These are phyloP conservation scores for Philaethria dido DNA, from an alignment of 2,888 invertebrate genomes.

Conservation along the genomic window DNA sequence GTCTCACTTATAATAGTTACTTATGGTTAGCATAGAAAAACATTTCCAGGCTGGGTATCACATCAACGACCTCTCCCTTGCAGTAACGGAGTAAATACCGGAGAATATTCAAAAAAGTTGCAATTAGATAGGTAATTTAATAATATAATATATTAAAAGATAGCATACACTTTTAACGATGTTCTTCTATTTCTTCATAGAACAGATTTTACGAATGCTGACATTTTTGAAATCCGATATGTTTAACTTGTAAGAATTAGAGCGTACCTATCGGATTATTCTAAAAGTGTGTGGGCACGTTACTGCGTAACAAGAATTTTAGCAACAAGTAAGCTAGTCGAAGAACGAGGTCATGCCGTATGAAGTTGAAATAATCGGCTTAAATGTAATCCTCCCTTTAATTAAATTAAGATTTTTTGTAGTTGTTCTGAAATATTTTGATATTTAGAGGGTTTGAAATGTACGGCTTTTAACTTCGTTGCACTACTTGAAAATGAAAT, in stretches of 20 bases:
- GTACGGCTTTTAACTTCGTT: background rate
- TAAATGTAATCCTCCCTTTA: conserved; percentile 59
- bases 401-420: conserved; percentile 55
- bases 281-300: conserved; percentile 14
- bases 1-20: no score
- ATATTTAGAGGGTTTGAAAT: conserved; percentile 7
- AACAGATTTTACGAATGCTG: background rate
- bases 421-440: background rate
- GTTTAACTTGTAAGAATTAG: conserved; percentile 8
- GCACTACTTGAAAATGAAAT: conserved; percentile 11
- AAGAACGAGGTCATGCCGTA: conserved; percentile 49
- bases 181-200: background rate
- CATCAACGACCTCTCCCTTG: no score
- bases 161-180: background rate
- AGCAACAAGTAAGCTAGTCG: conserved; percentile 29
- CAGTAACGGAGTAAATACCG: no score
- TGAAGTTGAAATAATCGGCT: conserved; percentile 53
- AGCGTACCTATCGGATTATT: conserved; percentile 21
- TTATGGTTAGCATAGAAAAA: no score
- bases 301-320: conserved; percentile 19
- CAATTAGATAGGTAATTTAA: background rate
- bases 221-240: conserved; percentile 18
- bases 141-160: background rate
- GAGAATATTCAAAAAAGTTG: background rate
- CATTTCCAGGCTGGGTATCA: no score